Evolutionary conservation across 1,140 invertebrate species (phyloP).

Genomic region (Tetragnatha versicolor): DNA sequence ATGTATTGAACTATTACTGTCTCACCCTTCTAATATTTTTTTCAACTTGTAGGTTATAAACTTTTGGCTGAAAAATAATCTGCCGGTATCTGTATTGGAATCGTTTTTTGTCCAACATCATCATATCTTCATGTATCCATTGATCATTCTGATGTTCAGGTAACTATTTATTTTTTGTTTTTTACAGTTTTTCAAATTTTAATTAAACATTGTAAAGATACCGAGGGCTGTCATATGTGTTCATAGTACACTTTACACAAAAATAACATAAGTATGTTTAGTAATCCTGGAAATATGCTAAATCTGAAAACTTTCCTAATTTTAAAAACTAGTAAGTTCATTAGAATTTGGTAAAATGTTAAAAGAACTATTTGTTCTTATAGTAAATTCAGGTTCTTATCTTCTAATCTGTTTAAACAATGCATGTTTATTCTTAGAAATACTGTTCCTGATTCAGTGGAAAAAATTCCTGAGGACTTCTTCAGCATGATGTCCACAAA

Average conservation of each 20-base stretch:
- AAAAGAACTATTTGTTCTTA: too few relatives aligned
- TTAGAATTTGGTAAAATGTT: too few relatives aligned
- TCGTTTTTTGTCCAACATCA: constrained; percentile 25
- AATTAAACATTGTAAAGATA: too few relatives aligned
- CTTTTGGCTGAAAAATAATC: constrained; percentile 44
- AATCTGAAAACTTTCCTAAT: too few relatives aligned
- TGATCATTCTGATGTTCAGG: constrained; percentile 42
- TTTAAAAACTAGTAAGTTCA: too few relatives aligned
- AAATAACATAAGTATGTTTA: too few relatives aligned
- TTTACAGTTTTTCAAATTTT: background rate
- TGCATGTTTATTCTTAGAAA: background rate
- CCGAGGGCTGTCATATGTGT: too few relatives aligned
- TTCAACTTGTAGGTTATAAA: constrained; percentile 36
- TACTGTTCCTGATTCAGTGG: background rate
- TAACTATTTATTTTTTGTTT: background rate
- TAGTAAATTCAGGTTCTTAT: too few relatives aligned
- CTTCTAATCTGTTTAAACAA: background rate
- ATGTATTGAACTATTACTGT: too few relatives aligned
- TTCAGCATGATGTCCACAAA: constrained; percentile 30
- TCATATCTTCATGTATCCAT: constrained; percentile 38
- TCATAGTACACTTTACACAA: too few relatives aligned
- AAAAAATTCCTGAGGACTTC: constrained; percentile 18
- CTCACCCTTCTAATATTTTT: too few relatives aligned
- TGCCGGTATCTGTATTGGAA: constrained; percentile 25
- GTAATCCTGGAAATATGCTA: too few relatives aligned